Evolutionary conservation across 2,113 vertebrate species (phyloP), one percentile per base, ranked within the genome.

Genomic region (Orcinus orca): DNA sequence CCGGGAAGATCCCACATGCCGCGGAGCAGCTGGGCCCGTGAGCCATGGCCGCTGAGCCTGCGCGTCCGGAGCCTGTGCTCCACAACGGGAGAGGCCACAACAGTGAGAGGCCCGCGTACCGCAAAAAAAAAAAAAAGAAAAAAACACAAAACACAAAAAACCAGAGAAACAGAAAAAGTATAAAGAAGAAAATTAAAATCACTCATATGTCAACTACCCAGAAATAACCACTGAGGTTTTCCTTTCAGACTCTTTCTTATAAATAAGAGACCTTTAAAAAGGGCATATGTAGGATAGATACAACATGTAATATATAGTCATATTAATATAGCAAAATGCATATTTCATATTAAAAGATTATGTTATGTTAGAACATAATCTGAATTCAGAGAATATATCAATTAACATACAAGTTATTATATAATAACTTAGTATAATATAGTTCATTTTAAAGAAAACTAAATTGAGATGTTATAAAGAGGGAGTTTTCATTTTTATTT

Each of bases 171-270:
- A 58, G 71, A 29, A 41, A 87, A 91, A 79, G 6, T 15, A 53
- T 29, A 79, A 90, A 84, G 80, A 97, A 87, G 41, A 93, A 93
- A 88, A 86, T 67, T 5, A 58, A 97, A 92, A 68, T 83, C 21
- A 36, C 14, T 92, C 33, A 12, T 93, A n/a, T 20, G 79, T 50
- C 36, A 73, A 55, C 50, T 74, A 82, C 20, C 58, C 58, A 53
- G 60, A 89, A 73, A 92, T 67, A 88, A 53, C 10, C 47, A 88
- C 26, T 47, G 11, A 55, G 50, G 36, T 71, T 90, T 90, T 29
- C 8, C n/a, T 67, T 87, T 95, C 80, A 89, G 60, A 77, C 8
- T 81, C 50, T 91, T 68, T 73, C 86, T 88, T 50, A 67, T 55
- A 84, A 62, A 50, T 50, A 50, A 88, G 26, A 95, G 38, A 86